A percentile compares a stretch with the other conserved stretches of the same genome.
Conservation (phyloP, 1,140 invertebrate species). For the Pseudomyrmex dendroicus region DNA sequence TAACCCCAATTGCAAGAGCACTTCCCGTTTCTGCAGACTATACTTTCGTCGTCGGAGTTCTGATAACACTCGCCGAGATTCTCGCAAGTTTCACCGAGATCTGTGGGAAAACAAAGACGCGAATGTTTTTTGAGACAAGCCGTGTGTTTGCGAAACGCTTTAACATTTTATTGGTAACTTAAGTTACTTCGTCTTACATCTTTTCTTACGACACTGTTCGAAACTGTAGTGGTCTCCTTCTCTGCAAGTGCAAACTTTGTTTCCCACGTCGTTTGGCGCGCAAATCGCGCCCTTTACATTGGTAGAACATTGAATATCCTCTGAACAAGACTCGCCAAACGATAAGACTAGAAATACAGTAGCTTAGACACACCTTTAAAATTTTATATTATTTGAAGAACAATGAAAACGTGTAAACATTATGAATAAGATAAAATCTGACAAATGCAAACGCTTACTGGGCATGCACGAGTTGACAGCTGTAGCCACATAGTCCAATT, state of each 20-base stretch:
- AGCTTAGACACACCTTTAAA: background rate
- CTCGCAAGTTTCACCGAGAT: constrained; percentile 62
- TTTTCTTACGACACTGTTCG: constrained; percentile 57
- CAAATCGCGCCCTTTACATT: constrained; percentile 49
- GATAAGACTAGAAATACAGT: constrained; percentile 45
- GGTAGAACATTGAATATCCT: constrained; percentile 62
- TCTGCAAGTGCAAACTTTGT: constrained; percentile 56
- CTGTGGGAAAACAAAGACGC: constrained; percentile 45
- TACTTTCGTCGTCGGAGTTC: constrained; percentile 1
- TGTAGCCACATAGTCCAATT: background rate
- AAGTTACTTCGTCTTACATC: constrained; percentile 56
- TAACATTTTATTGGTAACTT: background rate
- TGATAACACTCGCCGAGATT: constrained; percentile 69
- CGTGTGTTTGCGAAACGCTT: too few species aligned
- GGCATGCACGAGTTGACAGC: constrained; percentile 10
- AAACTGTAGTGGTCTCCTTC: constrained; percentile 54
- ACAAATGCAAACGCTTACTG: background rate
- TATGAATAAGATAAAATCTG: too few species aligned
- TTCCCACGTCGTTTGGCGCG: background rate
- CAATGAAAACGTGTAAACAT: too few species aligned
- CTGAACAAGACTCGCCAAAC: constrained; percentile 52
- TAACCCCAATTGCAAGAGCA: constrained; percentile 68
- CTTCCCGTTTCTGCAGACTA: constrained; percentile 66
- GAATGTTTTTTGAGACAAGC: too few species aligned
- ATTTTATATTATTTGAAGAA: too few species aligned